Evolutionary conservation across 2,113 vertebrate genomes (phyloP).

Genomic region (Ammodramus savannarum): DNA sequence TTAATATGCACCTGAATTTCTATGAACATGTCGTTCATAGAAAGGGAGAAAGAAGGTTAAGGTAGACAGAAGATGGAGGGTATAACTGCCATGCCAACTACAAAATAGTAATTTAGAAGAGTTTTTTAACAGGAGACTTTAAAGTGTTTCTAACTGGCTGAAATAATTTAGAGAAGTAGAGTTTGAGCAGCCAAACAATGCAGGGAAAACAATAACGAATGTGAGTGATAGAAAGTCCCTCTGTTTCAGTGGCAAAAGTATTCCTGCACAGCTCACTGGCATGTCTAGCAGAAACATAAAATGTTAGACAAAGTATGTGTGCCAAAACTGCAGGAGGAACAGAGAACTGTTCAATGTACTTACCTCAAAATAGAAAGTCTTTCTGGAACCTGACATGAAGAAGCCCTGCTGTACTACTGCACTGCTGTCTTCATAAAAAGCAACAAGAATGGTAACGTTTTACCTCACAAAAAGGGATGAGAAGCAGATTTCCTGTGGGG

Average conservation of each 20-base stretch:
- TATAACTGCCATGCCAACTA: not conserved
- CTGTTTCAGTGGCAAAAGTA: not conserved
- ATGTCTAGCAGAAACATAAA: not conserved
- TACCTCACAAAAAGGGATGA: not conserved
- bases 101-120: not conserved
- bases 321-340: not conserved
- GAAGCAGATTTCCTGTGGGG: not conserved
- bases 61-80: not conserved
- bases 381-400: not conserved
- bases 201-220: not conserved
- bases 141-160: not conserved
- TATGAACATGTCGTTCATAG: not conserved
- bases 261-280: not conserved
- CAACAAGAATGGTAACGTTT: not conserved
- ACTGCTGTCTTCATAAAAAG: not conserved
- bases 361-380: not conserved
- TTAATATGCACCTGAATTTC: not conserved
- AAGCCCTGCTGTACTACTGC: not conserved
- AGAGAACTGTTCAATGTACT: not conserved
- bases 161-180: not conserved
- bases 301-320: not conserved
- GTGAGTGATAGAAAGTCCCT: not conserved
- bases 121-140: not conserved
- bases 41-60: not conserved
- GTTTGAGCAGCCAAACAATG: not conserved